Evolutionary conservation across 2,113 vertebrate genomes (phyloP).

Genomic region (Leucopternis melanops): DNA sequence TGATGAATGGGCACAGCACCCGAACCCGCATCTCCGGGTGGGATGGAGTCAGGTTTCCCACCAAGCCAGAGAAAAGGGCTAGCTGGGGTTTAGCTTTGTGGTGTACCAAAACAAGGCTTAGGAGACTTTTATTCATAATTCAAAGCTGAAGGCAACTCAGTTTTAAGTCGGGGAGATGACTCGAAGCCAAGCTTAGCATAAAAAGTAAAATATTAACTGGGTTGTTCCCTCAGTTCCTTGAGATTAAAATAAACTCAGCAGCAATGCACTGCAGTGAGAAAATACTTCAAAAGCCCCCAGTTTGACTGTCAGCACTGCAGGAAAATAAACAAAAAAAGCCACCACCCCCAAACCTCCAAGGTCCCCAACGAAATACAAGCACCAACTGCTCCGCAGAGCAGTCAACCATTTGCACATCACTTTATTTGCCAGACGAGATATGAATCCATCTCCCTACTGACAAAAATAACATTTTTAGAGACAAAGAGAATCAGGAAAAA

Average conservation of each 20-base stretch:
- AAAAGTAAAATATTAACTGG: not conserved
- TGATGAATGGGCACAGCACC: not conserved
- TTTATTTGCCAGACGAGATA: not conserved
- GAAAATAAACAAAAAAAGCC: not conserved
- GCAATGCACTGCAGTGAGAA: not conserved
- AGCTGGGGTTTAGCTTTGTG: not conserved
- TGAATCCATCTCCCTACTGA: not conserved
- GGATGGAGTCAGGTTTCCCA: not conserved
- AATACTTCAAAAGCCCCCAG: not conserved
- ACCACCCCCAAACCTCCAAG: not conserved
- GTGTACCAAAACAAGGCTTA: not conserved
- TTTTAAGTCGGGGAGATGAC: not conserved
- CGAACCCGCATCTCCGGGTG: accelerated
- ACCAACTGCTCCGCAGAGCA: not conserved
- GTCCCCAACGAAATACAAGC: not conserved
- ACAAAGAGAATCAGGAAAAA: not conserved
- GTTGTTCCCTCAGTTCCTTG: not conserved
- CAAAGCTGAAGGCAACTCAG: not conserved
- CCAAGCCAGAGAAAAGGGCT: not conserved
- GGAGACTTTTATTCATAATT: not conserved
- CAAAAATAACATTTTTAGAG: not conserved
- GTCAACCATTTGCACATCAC: conserved; percentile 34
- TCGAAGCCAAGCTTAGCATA: not conserved
- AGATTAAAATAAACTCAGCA: not conserved
- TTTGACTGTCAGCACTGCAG: not conserved